These are phyloP conservation scores for Dryobota labecula DNA, from an alignment of 2,888 invertebrate genomes.

Conservation along the genomic window DNA sequence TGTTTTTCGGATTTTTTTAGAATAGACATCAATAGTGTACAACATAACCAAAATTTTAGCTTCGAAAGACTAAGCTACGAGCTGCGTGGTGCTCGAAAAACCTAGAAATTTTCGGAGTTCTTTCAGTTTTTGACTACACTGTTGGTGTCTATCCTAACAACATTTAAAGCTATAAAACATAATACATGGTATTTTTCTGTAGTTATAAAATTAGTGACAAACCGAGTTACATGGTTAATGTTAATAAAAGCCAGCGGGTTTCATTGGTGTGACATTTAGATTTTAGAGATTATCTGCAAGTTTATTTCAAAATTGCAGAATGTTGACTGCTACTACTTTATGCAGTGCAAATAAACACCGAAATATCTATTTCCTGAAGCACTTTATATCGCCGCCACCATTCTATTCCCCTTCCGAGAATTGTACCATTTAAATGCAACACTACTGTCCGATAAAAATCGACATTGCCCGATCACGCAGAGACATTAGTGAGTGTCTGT, in stretches of 20 bases:
- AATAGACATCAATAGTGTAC: no score
- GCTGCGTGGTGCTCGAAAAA: no score
- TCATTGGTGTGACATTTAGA: background rate
- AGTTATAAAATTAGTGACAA: background rate
- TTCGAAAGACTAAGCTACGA: no score
- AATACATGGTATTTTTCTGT: background rate
- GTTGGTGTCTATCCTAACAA: no score
- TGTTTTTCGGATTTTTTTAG: no score
- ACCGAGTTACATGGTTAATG: background rate
- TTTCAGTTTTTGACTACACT: no score
- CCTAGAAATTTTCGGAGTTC: no score
- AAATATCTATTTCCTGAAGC: constrained; percentile 46
- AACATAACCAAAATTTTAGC: no score
- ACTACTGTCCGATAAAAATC: constrained; percentile 62
- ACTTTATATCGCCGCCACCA: constrained; percentile 31
- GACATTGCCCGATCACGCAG: constrained; percentile 53
- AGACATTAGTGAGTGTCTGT: constrained; percentile 45
- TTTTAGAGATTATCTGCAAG: background rate
- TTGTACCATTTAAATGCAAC: constrained; percentile 65
- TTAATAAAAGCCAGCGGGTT: background rate
- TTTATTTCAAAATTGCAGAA: constrained; percentile 2
- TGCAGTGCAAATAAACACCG: constrained; percentile 40
- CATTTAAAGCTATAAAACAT: background rate
- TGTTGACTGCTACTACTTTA: constrained; percentile 9
- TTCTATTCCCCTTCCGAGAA: constrained; percentile 56